Evolutionary conservation across 2,888 invertebrate species (phyloP).

Genomic region (Ypsolopha sequella): DNA sequence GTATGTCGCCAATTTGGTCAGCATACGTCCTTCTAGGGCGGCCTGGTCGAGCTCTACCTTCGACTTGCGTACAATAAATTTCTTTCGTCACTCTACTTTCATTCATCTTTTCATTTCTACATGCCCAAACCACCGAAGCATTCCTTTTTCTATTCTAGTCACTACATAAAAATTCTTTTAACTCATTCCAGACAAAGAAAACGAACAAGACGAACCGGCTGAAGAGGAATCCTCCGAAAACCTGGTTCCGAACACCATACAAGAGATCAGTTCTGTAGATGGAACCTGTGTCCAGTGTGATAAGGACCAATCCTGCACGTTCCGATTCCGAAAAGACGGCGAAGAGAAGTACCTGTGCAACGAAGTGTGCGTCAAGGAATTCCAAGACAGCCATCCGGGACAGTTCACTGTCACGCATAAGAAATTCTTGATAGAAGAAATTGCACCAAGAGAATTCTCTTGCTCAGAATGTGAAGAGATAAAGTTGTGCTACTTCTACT

Average conservation of each 20-base stretch:
- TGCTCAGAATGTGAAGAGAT: conserved; percentile 57
- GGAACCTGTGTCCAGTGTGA: conserved; percentile 60
- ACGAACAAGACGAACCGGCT: conserved; percentile 53
- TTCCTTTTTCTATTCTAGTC: no score
- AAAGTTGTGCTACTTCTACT: conserved; percentile 55
- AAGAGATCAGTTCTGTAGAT: conserved; percentile 42
- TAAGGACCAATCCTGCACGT: conserved; percentile 33
- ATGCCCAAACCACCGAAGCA: no score
- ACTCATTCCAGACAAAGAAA: conserved; percentile 54
- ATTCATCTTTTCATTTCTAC: no score
- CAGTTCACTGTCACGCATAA: conserved; percentile 35
- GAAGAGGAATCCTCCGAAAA: conserved; percentile 39
- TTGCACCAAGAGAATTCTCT: conserved; percentile 27
- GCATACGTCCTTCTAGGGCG: no score
- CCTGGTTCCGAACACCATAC: conserved; percentile 39
- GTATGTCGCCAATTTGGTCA: no score
- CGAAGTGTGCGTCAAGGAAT: conserved; percentile 55
- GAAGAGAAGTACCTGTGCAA: conserved; percentile 52
- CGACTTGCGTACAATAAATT: no score
- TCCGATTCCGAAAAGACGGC: conserved; percentile 34
- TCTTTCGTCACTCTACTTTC: no score
- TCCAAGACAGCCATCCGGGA: conserved; percentile 43
- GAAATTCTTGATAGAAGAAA: conserved; percentile 55
- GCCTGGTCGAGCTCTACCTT: no score
- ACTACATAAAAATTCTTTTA: conserved; percentile 16